Evolutionary conservation across 2,888 invertebrate genomes (phyloP), one percentile per base, ranked within the genome.

Genomic region (Epinotia ramella): DNA sequence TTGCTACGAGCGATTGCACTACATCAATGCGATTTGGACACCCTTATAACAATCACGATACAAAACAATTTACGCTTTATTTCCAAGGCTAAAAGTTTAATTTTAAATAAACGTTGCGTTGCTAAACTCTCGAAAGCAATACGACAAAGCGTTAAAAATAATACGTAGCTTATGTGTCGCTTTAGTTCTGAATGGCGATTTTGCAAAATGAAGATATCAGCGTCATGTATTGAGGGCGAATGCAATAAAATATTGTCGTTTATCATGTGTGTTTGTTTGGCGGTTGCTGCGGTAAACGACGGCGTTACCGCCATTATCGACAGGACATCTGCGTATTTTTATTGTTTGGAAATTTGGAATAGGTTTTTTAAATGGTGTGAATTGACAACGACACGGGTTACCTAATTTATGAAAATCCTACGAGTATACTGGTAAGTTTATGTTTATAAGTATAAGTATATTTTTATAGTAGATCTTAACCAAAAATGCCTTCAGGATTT

Each of bases 1-100:
- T 94, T 91, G 92, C 89, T 92, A 88, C 93, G 89, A 92, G 79
- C 94, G 93, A 94, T 94, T 94, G 91, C 92, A 86, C 92, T 89
- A 80, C 86, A 86, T 93, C 92, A 93, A 94, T 93, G 88, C 89
- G 83, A 89, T 90, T 87, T 88, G 79, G 86, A 84, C 89, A 89
- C 92, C 93, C 92, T 84, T 88, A 82, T 81, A 80, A 83, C 78
- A 78, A 83, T n/a, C 24, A 57, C 44, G n/a, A 2, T 24, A 40
- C 76, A 77, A 20, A 3, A n/a, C 68, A 86, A 80, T 79, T 77
- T 60, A 20, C 73, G 77, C 81, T 73, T 79, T 81, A 77, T 62
- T 9, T 0, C 0, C 0, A 1, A 0, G 0, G 0, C 0, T 56
- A 82, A 88, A 16, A 77, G 80, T 76, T 46, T 0, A 53, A 76